Base-by-base conservation (phyloP, 2,888 invertebrate genomes). In the Craniophora ligustri region DNA sequence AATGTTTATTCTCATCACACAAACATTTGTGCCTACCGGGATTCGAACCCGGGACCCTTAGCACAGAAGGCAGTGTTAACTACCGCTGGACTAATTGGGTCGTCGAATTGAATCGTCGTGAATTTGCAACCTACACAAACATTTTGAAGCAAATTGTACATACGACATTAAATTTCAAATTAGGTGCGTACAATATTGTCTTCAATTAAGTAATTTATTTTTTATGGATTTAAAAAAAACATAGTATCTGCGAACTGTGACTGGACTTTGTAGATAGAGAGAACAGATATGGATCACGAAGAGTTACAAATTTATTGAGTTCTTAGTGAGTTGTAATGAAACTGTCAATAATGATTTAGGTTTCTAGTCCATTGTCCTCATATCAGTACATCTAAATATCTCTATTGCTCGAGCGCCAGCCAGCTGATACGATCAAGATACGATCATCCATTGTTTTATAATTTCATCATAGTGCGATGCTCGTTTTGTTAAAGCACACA, bases 381-480 rank as follows among this genome's bases (percentile, higher is more conserved):
- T 49, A 51, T 58, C 49, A 46, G 44, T 45, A 13, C 19, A 57
- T 74, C 61, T 60, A 23, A 62, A 73, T 56, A 62, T 55, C 55
- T 73, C 38, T 61, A 67, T 64, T 59, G 64, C 58, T 55, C 26
- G 41, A 51, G 62, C 53, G 51, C 54, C 47, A 46, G 26, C 28
- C 19, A 15, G 18, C 15, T 48, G 65, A 71, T 64, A 73, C 38
- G 32, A 45, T 50, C 48, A 35, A 59, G 46, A 63, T 54, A 54
- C 19, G 44, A 57, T 62, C 55, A 14, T 41, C 56, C 49, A 58
- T 73, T 67, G 74, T 72, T 48, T 64, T 51, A 44, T 6, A 38
- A 50, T 61, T 66, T 59, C 47, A 21, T 55, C 62, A 59, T 59
- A 40, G 23, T 49, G 32, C 44, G 28, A 59, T 49, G 48, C 34